A percentile compares a stretch with the other conserved stretches of the same genome.
These are phyloP conservation scores for Pterostichus madidus DNA, from an alignment of 2,888 invertebrate genomes.

Conservation along the genomic window DNA sequence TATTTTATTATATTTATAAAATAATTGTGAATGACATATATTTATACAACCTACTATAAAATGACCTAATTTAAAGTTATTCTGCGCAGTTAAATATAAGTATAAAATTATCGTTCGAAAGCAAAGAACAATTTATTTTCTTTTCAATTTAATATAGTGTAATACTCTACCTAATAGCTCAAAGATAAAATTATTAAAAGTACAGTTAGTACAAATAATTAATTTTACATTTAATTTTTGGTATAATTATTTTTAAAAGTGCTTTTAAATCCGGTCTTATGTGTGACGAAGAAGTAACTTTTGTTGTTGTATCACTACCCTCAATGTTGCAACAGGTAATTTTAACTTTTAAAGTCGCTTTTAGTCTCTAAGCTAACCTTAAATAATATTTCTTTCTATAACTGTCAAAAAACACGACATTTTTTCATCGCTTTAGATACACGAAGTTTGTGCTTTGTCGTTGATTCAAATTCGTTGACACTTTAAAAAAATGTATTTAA, in stretches of 20 bases:
- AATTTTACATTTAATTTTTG: not conserved
- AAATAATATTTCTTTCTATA: slow-evolving; percentile 21
- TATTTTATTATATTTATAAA: not conserved
- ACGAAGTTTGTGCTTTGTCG: too few relatives aligned
- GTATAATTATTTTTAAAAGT: slow-evolving; percentile 21
- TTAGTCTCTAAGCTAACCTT: slow-evolving; percentile 5
- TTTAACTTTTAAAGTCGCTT: slow-evolving; percentile 5
- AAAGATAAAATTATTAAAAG: not conserved
- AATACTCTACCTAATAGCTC: not conserved
- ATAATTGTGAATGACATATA: not conserved
- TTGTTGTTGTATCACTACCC: slow-evolving; percentile 84
- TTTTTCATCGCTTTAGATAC: too few relatives aligned
- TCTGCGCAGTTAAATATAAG: too few relatives aligned
- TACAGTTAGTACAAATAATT: not conserved
- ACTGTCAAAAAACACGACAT: too few relatives aligned
- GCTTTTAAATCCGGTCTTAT: slow-evolving; percentile 62
- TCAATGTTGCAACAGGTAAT: slow-evolving; percentile 78
- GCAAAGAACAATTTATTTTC: too few relatives aligned
- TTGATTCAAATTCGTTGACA: too few relatives aligned
- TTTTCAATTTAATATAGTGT: too few relatives aligned
- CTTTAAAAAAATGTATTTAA: too few relatives aligned
- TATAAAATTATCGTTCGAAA: too few relatives aligned
- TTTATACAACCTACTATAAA: not conserved
- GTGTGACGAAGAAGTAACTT: slow-evolving; percentile 83
- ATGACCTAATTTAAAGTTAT: not conserved